Evolutionary conservation across 2,888 invertebrate species (phyloP), one percentile per base, ranked within the genome.

Genomic region (Pediacus dermestoides): DNA sequence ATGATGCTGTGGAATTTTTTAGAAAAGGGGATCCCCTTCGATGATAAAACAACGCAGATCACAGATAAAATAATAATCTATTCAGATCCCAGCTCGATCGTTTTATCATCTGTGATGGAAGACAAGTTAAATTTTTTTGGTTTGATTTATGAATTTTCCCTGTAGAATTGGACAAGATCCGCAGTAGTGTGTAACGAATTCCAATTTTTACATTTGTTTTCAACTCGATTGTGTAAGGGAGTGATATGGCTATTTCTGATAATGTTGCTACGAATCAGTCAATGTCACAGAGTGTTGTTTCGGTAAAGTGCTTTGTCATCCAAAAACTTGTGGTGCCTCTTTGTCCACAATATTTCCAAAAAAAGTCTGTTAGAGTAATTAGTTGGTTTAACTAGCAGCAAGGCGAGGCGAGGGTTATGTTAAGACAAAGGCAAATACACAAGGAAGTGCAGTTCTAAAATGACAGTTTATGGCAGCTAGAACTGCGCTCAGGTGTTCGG

Each of bases 401-500:
- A n/a, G 23, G 23, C 9, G 23, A 23, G 18, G 18, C 8, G 8
- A 18, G 4, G 18, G 4, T 18, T 23, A 10, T n/a, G 23, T 23
- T n/a, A 23, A 23, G n/a, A n/a, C n/a, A n/a, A n/a, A n/a, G n/a
- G n/a, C n/a, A n/a, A n/a, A n/a, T 46, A 39, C 34, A 44, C 34
- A 42, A 42, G 40, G 39, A 10, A 48, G 49, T 53, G 51, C 55
- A 48, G 50, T 53, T 47, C 53, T 50, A 43, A 55, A 61, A 58
- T 56, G 58, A 58, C 61, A 57, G 53, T 62, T 58, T 55, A 57
- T 52, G 53, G 53, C 48, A 46, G 48, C 42, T 46, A 51, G 52
- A 49, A 50, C 37, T 43, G 60, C 54, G 64, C 68, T 65, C 69
- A 69, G 69, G 69, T 69, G 69, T 66, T 52, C 54, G 47, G 50